Evolutionary conservation across 2,797 vertebrate species (phyloP).

Genomic region (Acanthiza pusilla): DNA sequence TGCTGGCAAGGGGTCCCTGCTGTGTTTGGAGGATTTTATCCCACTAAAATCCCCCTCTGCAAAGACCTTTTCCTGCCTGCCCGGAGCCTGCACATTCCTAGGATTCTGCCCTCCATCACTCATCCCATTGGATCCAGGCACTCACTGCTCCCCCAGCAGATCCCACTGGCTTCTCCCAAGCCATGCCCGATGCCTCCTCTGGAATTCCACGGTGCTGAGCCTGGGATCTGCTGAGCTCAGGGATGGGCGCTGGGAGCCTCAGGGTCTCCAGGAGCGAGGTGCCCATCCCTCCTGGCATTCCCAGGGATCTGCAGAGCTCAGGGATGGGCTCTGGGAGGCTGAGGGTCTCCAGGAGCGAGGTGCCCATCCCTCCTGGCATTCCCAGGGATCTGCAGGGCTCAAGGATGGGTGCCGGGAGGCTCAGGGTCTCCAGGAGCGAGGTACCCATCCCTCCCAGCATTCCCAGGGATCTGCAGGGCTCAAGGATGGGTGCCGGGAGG

Average conservation of each 20-base stretch:
- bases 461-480: background rate
- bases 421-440: background rate
- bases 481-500: background rate
- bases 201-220: fast-evolving
- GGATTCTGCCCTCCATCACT: background rate
- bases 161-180: background rate
- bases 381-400: background rate
- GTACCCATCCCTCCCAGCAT: background rate
- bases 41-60: background rate
- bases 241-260: background rate
- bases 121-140: background rate
- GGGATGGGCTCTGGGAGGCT: background rate
- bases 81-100: background rate
- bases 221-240: background rate
- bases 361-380: background rate
- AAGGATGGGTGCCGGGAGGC: background rate
- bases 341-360: background rate
- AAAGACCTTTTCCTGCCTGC: background rate
- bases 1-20: background rate
- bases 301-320: background rate
- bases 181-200: background rate
- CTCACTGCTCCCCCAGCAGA: background rate
- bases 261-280: background rate
- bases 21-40: background rate
- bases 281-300: background rate